A percentile compares a stretch with the other conserved stretches of the same genome.
These are phyloP conservation scores for Scelioninae gen. 2 DNA, from an alignment of 2,888 invertebrate genomes.

Conservation along the genomic window DNA sequence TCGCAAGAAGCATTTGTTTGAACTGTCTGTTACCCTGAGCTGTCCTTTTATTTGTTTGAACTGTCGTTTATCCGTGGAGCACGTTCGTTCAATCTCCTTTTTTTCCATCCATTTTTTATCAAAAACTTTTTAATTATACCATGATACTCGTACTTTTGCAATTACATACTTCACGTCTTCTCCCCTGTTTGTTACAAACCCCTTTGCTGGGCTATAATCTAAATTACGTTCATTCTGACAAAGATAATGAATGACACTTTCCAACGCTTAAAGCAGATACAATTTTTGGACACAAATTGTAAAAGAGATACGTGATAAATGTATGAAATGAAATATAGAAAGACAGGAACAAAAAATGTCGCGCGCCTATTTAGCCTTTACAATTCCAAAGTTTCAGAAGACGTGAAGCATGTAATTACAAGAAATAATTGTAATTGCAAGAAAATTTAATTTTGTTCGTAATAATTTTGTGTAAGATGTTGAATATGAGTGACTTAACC, in stretches of 20 bases:
- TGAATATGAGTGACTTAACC: conserved; percentile 30
- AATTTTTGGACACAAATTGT: conserved; percentile 16
- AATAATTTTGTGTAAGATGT: conserved; percentile 29
- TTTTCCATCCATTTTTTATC: conserved; percentile 14
- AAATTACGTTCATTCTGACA: conserved; percentile 27
- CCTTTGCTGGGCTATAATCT: conserved; percentile 13
- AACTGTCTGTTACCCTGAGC: no score
- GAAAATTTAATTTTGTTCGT: conserved; percentile 4
- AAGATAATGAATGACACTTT: conserved; percentile 22
- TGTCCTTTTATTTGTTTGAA: no score
- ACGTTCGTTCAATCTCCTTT: conserved; percentile 42
- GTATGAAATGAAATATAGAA: conserved; percentile 1
- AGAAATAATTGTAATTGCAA: no score
- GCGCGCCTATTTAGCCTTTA: conserved; percentile 1
- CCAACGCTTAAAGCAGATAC: conserved; percentile 10
- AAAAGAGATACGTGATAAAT: conserved; percentile 1
- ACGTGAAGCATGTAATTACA: conserved; percentile 44
- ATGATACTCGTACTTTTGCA: conserved; percentile 41
- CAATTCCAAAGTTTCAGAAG: conserved; percentile 11
- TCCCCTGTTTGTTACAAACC: conserved; percentile 32
- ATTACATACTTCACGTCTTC: conserved; percentile 53
- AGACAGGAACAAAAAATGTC: not conserved
- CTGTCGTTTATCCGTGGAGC: conserved; percentile 29
- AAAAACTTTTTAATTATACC: conserved; percentile 47
- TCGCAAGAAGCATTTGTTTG: conserved; percentile 16